Conservation (phyloP, 2,113 vertebrate species). For the Tachysurus fulvidraco region DNA sequence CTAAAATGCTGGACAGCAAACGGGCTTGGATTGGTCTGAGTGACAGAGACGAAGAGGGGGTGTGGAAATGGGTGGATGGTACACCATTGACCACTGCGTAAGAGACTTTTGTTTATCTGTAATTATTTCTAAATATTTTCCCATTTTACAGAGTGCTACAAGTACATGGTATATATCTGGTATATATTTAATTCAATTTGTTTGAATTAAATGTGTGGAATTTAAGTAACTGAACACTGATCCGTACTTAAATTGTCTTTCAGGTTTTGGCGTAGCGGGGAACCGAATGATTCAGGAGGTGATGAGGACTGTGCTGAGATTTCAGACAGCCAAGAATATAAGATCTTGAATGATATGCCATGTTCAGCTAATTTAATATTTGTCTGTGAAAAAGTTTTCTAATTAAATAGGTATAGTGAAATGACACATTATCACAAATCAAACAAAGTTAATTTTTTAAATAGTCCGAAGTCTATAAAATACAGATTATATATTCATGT, state of each 20-base stretch:
- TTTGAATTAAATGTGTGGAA: background rate
- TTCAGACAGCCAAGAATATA: background rate
- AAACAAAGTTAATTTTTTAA: no score
- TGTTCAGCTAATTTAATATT: no score
- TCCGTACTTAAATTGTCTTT: background rate
- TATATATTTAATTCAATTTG: no score
- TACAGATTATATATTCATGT: no score
- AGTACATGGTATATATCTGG: no score
- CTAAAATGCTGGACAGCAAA: background rate
- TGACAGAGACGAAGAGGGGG: constrained; percentile 2
- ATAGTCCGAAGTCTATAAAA: no score
- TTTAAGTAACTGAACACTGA: background rate
- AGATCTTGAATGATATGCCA: background rate
- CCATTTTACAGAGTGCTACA: background rate
- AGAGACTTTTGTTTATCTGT: background rate
- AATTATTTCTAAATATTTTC: background rate
- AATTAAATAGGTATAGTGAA: no score
- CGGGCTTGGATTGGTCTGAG: constrained; percentile 21
- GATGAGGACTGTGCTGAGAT: constrained; percentile 32
- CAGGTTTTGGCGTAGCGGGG: background rate
- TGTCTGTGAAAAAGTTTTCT: no score
- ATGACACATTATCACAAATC: no score
- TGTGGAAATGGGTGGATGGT: constrained; percentile 22
- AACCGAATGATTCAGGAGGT: background rate
- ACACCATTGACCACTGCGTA: background rate